Conservation (phyloP, 2,797 vertebrate species). For the Coilia nasus region DNA sequence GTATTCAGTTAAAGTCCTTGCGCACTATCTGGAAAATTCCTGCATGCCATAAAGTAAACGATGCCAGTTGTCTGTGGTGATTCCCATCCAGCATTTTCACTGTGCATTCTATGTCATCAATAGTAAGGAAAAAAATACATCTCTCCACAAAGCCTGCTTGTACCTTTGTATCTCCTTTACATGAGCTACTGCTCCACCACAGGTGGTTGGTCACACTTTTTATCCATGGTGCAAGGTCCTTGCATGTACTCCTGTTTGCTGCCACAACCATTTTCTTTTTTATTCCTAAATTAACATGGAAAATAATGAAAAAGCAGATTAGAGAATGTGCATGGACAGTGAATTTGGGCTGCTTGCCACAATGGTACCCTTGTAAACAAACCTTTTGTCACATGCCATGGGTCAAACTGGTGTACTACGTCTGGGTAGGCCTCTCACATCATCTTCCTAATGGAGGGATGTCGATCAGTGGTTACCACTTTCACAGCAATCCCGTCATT, state of each 20-base stretch:
- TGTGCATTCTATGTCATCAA: slow-evolving; percentile 20
- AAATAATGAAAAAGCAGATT: background rate
- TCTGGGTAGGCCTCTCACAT: slow-evolving; percentile 18
- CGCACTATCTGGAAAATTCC: background rate
- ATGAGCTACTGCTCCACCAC: slow-evolving; percentile 27
- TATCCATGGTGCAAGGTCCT: background rate
- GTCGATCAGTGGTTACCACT: slow-evolving; percentile 18
- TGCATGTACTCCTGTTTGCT: background rate
- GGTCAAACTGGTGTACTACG: slow-evolving; percentile 21
- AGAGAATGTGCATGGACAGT: background rate
- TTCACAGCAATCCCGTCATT: slow-evolving; percentile 22
- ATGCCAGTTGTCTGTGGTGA: background rate
- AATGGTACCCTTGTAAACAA: background rate
- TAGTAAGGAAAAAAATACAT: no score
- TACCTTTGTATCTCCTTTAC: slow-evolving; percentile 14
- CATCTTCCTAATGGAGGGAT: background rate
- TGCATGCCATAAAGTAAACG: background rate
- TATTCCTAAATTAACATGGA: background rate
- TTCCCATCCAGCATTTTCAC: background rate
- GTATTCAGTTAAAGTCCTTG: background rate
- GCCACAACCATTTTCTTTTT: background rate
- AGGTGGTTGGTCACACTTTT: slow-evolving; percentile 9
- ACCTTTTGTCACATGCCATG: slow-evolving; percentile 25
- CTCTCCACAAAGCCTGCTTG: background rate
- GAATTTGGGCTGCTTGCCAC: no score